Base-by-base conservation (phyloP, 2,113 vertebrate genomes). In the Ahaetulla prasina region DNA sequence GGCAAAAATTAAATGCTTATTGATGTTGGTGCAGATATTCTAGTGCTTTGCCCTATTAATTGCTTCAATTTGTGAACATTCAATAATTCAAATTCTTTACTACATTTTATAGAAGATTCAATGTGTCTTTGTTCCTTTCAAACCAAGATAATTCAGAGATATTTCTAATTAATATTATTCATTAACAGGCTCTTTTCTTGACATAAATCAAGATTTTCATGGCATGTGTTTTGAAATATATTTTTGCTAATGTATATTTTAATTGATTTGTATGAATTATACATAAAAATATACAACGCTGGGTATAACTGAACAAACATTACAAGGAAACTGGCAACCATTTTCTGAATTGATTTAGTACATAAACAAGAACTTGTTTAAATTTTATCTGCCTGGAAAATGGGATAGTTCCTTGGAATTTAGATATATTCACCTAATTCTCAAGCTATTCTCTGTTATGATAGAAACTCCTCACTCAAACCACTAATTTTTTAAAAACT, bases 21-120 rank as follows among this genome's bases (percentile, higher is more conserved):
- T 91, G 35, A 91, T 54, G 50, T 85, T 91, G 54, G 30, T 85
- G 39, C 14, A 89, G 52, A 91, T 47, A 14, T 91, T 86, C 53
- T 91, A 43, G 90, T n/a, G 84, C 45, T 91, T 39, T 85, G 74
- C 74, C 90, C 90, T 87, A 50, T 49, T 91, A 91, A 91, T 91
- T 91, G 85, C 43, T 87, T 47, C 90, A 91, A 86, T 91, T 91
- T 91, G 80, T 18, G 39, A 86, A 86, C 90, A 22, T 91, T 85
- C 84, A 91, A 55, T 91, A 22, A 85, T 18, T 16, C 30, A 47
- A 60, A 49, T 60, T 57, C 53, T 57, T 91, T 85, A 20, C 35
- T 85, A 54, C 23, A 55, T 85, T 86, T 87, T 63, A 87, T 87
- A 27, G 35, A 91, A 63, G 54, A 63, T 87, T 87, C 86, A n/a